Evolutionary conservation across 2,797 vertebrate genomes (phyloP), one percentile per base, ranked within the genome.

Genomic region (Hydrocynus forskahlii): DNA sequence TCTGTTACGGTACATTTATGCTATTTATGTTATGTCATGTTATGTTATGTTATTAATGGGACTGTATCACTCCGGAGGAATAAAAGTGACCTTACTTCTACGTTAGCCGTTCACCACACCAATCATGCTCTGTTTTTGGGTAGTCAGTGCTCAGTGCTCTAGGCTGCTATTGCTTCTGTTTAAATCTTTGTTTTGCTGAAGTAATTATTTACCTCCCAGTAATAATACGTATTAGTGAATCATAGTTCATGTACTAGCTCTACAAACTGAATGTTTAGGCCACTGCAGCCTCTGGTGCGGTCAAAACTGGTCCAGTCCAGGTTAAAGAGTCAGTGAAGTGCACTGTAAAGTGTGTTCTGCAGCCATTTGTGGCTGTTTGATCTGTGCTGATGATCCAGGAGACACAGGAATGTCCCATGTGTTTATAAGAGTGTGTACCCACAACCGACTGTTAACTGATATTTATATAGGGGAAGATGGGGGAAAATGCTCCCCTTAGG

Each of bases 341-440:
- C 25, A 57, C 19, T 40, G 54, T 45, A 40, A 17, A 35, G 4
- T 38, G 50, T 75, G 62, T 19, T 48, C 17, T 60, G 63, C 19
- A 35, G 14, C 13, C 1, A 40, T 38, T 19, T 70, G 80, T 52
- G 23, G 12, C n/a, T 60, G 63, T 81, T 75, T 81, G 54, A 81
- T 75, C 52, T 81, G 72, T 45, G 59, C 54, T 89, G 59, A 64
- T 63, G 40, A 54, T 83, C 72, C 43, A 25, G 71, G 73, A 81
- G 78, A 86, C 77, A 54, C 21, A 60, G 83, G 81, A 83, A 85
- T 86, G 75, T 85, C 45, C 71, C 10, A 19, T 76, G 63, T 35
- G 48, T 73, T 54, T 69, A 29, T 12, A 16, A 59, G 75, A 70
- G 63, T 21, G 59, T 84, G 83, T 75, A 80, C 75, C 79, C 29